phyloP scores from a whole-genome alignment of 2,797 vertebrate genomes.

The Hapalemur alaotrensis region DNA sequence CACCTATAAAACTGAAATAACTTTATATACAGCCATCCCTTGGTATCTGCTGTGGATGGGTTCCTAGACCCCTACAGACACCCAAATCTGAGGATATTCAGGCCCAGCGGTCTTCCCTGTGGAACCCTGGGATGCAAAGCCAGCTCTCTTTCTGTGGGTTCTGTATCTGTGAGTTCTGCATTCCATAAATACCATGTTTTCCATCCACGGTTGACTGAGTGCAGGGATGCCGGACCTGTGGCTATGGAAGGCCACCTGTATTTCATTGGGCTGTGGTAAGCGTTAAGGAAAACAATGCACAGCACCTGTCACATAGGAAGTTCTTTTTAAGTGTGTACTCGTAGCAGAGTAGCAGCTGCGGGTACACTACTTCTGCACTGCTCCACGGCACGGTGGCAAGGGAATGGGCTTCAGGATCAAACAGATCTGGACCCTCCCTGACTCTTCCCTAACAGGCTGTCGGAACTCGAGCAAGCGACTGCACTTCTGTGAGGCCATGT shows the following conservation, averaged over 20 bases:
- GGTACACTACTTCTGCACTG: not conserved
- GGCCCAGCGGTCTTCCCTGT: not conserved
- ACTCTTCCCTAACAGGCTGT: not conserved
- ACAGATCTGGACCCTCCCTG: accelerated
- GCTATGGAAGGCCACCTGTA: not conserved
- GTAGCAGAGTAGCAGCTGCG: accelerated
- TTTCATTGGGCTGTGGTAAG: not conserved
- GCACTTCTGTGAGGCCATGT: accelerated
- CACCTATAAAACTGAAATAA: not conserved
- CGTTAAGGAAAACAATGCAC: not conserved
- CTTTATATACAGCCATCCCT: not conserved
- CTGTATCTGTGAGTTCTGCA: no score
- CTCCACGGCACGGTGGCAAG: no score
- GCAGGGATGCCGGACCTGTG: not conserved
- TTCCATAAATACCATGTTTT: not conserved
- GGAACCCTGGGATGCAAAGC: no score
- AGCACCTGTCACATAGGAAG: not conserved
- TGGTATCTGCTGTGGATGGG: not conserved
- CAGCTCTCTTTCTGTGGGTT: not conserved
- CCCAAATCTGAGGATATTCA: not conserved
- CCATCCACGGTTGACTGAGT: not conserved
- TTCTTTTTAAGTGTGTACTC: not conserved
- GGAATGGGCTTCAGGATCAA: not conserved
- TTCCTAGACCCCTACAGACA: not conserved
- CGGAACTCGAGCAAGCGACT: not conserved